Conservation (phyloP, 2,888 invertebrate genomes). For the Esperia sulphurella region DNA sequence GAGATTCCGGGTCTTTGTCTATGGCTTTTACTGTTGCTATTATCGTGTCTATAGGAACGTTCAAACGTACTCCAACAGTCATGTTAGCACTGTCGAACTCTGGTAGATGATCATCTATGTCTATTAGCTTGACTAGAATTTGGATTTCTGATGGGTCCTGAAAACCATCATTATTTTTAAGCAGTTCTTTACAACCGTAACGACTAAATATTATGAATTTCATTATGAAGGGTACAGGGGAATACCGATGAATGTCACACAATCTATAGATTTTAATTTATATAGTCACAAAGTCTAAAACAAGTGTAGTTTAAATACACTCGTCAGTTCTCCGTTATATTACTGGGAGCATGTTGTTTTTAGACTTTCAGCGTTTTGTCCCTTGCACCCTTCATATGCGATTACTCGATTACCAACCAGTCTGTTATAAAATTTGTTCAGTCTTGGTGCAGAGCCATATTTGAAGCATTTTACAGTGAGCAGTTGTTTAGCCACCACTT, state of each 20-base stretch:
- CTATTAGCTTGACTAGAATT: constrained; percentile 81
- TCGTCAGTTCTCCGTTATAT: too few relatives aligned
- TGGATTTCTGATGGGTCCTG: constrained; percentile 85
- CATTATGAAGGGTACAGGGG: constrained; percentile 21
- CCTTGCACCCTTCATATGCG: too few relatives aligned
- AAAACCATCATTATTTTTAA: constrained; percentile 19
- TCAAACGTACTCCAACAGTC: constrained; percentile 86
- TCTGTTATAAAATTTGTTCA: constrained; percentile 81
- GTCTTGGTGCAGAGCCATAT: constrained; percentile 52
- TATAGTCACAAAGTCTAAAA: too few relatives aligned
- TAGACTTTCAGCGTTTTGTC: too few relatives aligned
- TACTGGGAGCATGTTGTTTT: too few relatives aligned
- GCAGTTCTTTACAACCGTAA: not conserved
- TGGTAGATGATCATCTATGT: constrained; percentile 88
- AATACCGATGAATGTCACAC: too few relatives aligned
- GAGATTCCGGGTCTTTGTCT: constrained; percentile 84
- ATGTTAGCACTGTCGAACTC: constrained; percentile 81
- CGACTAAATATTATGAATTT: not conserved
- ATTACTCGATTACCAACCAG: too few relatives aligned
- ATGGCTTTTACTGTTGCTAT: constrained; percentile 83
- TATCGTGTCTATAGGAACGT: constrained; percentile 85
- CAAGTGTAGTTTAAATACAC: too few relatives aligned
- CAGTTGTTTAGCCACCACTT: constrained; percentile 74
- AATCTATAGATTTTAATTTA: too few relatives aligned
- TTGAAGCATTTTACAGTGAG: constrained; percentile 86